A percentile compares a stretch with the other conserved stretches of the same genome.
phyloP scores from a whole-genome alignment of 1,140 invertebrate genomes.

The Drosophila ogumai region DNA sequence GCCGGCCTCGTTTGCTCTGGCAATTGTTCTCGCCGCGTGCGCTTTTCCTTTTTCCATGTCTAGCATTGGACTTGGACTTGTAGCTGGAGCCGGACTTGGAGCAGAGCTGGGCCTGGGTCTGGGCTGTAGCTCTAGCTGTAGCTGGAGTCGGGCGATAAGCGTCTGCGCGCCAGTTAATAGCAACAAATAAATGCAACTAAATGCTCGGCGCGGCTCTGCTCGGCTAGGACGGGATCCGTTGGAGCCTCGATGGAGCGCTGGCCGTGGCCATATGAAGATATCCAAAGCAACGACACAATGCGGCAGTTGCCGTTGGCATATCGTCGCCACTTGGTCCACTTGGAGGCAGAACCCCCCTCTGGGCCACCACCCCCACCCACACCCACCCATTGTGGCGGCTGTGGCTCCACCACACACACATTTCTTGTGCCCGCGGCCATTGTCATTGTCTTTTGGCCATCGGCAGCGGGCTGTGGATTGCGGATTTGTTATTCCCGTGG shows the following conservation, averaged over 20 bases:
- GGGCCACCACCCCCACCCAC: constrained; percentile 11
- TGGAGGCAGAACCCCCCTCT: neutral
- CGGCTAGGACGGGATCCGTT: constrained; percentile 16
- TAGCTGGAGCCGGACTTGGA: constrained; percentile 5
- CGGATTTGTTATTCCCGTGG: constrained; percentile 52
- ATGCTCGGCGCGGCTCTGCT: constrained; percentile 56
- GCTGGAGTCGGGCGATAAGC: constrained; percentile 67
- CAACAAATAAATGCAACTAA: constrained; percentile 85
- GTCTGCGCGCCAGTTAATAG: constrained; percentile 84
- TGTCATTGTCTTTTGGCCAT: constrained; percentile 62
- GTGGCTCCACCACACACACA: constrained; percentile 30
- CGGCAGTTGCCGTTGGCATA: constrained; percentile 77
- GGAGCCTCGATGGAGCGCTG: constrained; percentile 18
- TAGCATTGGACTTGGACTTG: constrained; percentile 52
- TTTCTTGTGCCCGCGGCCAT: constrained; percentile 64
- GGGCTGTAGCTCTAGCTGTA: neutral
- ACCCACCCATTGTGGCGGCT: constrained; percentile 33
- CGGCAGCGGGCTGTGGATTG: constrained; percentile 14
- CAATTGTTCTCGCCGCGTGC: constrained; percentile 81
- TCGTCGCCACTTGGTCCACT: constrained; percentile 63
- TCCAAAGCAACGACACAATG: constrained; percentile 84
- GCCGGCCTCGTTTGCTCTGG: constrained; percentile 53
- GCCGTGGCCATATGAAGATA: constrained; percentile 78
- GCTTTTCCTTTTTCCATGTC: constrained; percentile 73
- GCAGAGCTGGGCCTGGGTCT: constrained; percentile 6